Conservation (phyloP, 2,888 invertebrate species). For the Atrina japonica region DNA sequence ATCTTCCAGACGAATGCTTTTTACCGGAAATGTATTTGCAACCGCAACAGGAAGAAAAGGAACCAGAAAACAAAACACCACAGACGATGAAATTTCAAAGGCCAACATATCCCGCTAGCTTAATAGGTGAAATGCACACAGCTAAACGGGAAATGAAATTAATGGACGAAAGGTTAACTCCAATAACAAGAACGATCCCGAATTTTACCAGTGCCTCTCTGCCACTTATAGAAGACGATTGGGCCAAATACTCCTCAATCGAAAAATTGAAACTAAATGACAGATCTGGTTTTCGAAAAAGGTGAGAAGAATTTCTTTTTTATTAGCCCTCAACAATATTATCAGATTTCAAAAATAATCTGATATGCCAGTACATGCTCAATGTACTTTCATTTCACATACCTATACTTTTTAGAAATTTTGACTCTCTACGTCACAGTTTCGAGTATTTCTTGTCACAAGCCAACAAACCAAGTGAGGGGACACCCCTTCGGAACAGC, state of each 20-base stretch:
- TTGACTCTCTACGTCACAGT: too few relatives aligned
- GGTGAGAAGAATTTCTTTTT: too few relatives aligned
- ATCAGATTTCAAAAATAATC: too few relatives aligned
- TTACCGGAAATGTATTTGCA: not conserved
- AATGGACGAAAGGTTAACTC: not conserved
- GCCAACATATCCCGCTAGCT: constrained; percentile 15
- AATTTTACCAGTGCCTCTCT: not conserved
- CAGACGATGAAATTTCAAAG: not conserved
- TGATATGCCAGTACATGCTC: too few relatives aligned
- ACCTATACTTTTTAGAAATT: too few relatives aligned
- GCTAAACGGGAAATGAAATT: constrained; percentile 24
- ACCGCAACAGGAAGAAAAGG: not conserved
- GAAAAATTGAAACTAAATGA: constrained; percentile 15
- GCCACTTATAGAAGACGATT: constrained; percentile 16
- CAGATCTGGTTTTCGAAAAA: constrained; percentile 22
- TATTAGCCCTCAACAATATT: too few relatives aligned
- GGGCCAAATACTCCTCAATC: constrained; percentile 22
- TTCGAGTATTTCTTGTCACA: too few relatives aligned
- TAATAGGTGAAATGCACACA: constrained; percentile 14
- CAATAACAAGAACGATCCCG: constrained; percentile 12
- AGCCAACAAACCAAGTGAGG: too few relatives aligned
- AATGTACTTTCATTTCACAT: too few relatives aligned
- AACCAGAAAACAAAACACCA: not conserved
- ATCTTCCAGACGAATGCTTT: constrained; percentile 5
- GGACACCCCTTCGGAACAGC: too few relatives aligned